Base-by-base conservation (phyloP, 2,888 invertebrate genomes). In the Zeuzera pyrina region DNA sequence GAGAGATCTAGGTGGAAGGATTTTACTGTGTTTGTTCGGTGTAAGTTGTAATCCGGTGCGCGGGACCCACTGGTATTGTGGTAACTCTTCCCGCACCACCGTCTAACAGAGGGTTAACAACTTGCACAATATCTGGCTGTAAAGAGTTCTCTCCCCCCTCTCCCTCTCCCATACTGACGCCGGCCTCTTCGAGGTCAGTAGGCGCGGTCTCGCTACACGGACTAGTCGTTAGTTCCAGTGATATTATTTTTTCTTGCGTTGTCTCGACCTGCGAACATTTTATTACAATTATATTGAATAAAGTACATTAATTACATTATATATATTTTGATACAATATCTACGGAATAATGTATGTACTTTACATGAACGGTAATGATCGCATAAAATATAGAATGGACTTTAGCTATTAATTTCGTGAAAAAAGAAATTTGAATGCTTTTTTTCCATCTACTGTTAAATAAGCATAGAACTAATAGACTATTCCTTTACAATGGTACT, bases 231-330 rank as follows among this genome's bases (percentile, higher is more conserved):
- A 95, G 77, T 77, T 95, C 94, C 73, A 95, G 78, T 35, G 94
- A 94, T 76, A 95, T 93, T 52, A 95, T 94, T 84, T 94, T 94
- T 79, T 94, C 94, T 77, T 92, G 91, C 42, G 94, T 90, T 40
- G 94, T 94, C 87, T 95, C 94, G 70, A 94, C 94, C 94, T 92
- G 70, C 34, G 41, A 35, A 39, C 30, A 19, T 5, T n/a, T n/a
- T n/a, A n/a, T n/a, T n/a, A n/a, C n/a, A n/a, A n/a, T n/a, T n/a
- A n/a, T n/a, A n/a, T n/a, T n/a, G n/a, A n/a, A n/a, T n/a, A n/a
- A n/a, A n/a, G n/a, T n/a, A n/a, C n/a, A n/a, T n/a, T n/a, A n/a
- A n/a, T n/a, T n/a, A n/a, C n/a, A n/a, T n/a, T n/a, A n/a, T n/a
- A n/a, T n/a, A n/a, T n/a, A n/a, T n/a, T n/a, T n/a, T n/a, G n/a